Evolutionary conservation across 2,113 vertebrate species (phyloP), one percentile per base, ranked within the genome.

Genomic region (Callipepla californica): DNA sequence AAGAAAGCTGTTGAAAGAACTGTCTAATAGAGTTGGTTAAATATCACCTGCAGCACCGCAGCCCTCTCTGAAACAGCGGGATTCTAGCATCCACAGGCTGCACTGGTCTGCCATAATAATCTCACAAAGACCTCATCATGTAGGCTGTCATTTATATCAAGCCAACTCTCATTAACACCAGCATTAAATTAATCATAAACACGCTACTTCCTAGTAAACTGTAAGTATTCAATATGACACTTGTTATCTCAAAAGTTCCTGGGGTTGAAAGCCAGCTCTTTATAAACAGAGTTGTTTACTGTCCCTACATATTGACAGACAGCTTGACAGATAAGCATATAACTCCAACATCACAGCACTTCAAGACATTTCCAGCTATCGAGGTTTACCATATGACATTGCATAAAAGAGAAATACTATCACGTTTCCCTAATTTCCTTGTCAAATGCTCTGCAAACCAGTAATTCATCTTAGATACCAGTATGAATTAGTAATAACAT

Each of bases 251-350:
- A 62, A 28, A 28, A 9, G 6, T 63, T 93, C 83, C 48, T 16
- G 53, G 47, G 11, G 5, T 40, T 66, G n/a, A 48, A 84, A 70
- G 68, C 44, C 6, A 40, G 22, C 20, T 47, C 4, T 2, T 58
- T 36, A 1, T 0, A 85, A 92, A 80, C 0, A 4, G 2, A 28
- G 8, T 28, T 36, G 8, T 17, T 63, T 62, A 17, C 11, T 21
- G 9, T 23, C 67, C 9, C 40, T 42, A 18, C 7, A 3, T 5
- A 21, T 28, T 59, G 11, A 44, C 22, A 67, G 61, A 44, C n/a
- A 62, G 14, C 5, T 40, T 47, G 8, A 42, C 72, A 62, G 36
- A 69, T 7, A 34, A 45, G 38, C 16, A 61, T 66, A 19, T 53
- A 7, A 53, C 18, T 5, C 5, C 11, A 16, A 59, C 17, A 32